Conservation (phyloP, 2,888 invertebrate genomes). For the Anoncus sp. region DNA sequence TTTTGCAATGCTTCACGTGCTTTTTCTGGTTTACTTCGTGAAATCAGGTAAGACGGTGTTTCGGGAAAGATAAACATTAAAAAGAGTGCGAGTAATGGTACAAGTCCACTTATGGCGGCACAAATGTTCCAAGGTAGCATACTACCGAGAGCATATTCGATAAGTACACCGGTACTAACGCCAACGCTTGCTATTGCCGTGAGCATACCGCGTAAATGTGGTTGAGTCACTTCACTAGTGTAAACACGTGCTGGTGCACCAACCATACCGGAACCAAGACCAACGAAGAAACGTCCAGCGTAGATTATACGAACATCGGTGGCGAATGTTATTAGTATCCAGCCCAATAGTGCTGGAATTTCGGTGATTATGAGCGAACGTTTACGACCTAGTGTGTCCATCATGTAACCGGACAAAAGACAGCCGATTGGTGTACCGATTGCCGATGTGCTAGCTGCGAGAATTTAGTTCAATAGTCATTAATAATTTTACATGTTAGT, state of each 20-base stretch:
- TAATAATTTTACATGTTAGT: too few relatives aligned
- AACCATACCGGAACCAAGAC: slow-evolving; percentile 90
- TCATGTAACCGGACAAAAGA: slow-evolving; percentile 88
- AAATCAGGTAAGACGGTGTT: slow-evolving; percentile 89
- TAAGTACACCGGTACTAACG: slow-evolving; percentile 89
- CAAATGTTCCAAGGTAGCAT: slow-evolving; percentile 87
- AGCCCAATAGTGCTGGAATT: slow-evolving; percentile 88
- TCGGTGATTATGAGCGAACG: slow-evolving; percentile 87
- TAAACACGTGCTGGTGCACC: slow-evolving; percentile 89
- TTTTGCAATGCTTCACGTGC: slow-evolving; percentile 86
- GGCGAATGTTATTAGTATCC: slow-evolving; percentile 87
- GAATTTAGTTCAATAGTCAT: neutral
- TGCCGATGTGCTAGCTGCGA: slow-evolving; percentile 87
- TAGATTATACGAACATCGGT: slow-evolving; percentile 87
- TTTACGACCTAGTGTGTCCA: slow-evolving; percentile 88
- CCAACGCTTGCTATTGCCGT: slow-evolving; percentile 89
- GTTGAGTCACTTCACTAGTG: slow-evolving; percentile 89
- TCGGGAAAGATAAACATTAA: slow-evolving; percentile 88
- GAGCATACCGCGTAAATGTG: slow-evolving; percentile 90
- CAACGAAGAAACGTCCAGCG: slow-evolving; percentile 87
- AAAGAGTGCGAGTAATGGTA: slow-evolving; percentile 86
- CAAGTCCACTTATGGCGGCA: slow-evolving; percentile 86
- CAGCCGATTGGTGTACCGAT: slow-evolving; percentile 89
- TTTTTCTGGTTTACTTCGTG: slow-evolving; percentile 85
- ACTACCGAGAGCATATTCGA: slow-evolving; percentile 87